Base-by-base conservation (phyloP, 2,888 invertebrate species). In the Harpagoxenus sublaevis region DNA sequence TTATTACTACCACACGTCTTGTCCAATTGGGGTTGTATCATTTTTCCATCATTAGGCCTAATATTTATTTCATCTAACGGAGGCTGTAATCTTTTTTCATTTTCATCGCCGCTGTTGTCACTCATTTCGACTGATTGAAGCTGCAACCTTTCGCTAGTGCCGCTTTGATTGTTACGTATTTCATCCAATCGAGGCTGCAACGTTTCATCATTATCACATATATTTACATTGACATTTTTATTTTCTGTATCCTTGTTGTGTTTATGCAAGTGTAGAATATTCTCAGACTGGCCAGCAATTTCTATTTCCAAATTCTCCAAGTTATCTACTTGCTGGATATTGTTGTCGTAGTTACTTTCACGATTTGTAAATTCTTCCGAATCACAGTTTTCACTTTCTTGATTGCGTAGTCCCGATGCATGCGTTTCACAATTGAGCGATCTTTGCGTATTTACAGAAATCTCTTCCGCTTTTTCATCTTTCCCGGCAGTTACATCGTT, bases 281-380 rank as follows among this genome's bases (percentile, higher is more conserved):
- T 48, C 3, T 39, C 23, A 23, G 35, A 60, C 39, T 79, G 45
- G 0, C 6, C 31, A 35, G 6, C 45, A 39, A 31, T 60, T 55
- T 75, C 57, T 39, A 55, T 62, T 51, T 48, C 57, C 77, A 51
- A 68, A 73, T 86, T 81, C 8, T 84, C 63, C 42, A n/a, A 6
- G 9, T 71, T 66, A 81, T 83, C 68, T 85, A 75, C 12, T 42
- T 82, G 35, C 18, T 77, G 48, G 28, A 84, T 28, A 57, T 63
- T 74, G 23, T 62, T 48, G 31, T 62, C 70, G 15, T 62, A 39
- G 3, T 60, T 83, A 55, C 3, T 71, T 66, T 63, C 45, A 23
- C 0, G 42, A 48, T 66, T 81, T 35, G 60, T 23, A 51, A 45
- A 31, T 23, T 39, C 28, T 39, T 63, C n/a, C 10, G 53, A 10